A percentile compares a stretch with the other conserved stretches of the same genome.
Evolutionary conservation across 2,797 vertebrate species (phyloP).

Genomic region (Malacoctenus gilli): DNA sequence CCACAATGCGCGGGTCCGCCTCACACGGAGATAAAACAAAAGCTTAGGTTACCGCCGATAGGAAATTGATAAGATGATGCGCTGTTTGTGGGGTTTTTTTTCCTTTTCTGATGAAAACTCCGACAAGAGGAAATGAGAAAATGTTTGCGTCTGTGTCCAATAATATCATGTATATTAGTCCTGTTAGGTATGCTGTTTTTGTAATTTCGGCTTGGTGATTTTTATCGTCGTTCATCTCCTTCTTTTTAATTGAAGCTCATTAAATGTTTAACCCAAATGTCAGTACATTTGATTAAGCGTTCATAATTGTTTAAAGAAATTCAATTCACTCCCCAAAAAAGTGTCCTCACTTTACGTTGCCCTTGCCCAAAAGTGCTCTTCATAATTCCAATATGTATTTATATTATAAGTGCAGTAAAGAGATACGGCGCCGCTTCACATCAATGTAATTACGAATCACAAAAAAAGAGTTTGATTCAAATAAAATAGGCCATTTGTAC

Average conservation of each 20-base stretch:
- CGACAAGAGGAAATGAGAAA: constrained; percentile 76
- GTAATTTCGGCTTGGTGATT: constrained; percentile 50
- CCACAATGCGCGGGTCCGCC: constrained; percentile 29
- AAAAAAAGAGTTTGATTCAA: constrained; percentile 81
- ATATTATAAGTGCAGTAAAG: constrained; percentile 70
- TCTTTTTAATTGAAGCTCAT: constrained; percentile 70
- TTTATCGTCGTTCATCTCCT: constrained; percentile 56
- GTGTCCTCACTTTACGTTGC: constrained; percentile 59
- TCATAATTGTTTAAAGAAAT: constrained; percentile 67
- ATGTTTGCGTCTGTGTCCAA: constrained; percentile 52
- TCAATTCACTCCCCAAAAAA: constrained; percentile 46
- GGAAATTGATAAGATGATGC: constrained; percentile 66
- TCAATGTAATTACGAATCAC: constrained; percentile 80
- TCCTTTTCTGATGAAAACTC: constrained; percentile 64
- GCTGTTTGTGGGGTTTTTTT: constrained; percentile 52
- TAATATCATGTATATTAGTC: constrained; percentile 48
- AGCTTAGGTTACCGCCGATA: constrained; percentile 69
- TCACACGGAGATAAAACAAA: constrained; percentile 73
- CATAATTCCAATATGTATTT: constrained; percentile 73
- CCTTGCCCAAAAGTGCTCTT: constrained; percentile 54
- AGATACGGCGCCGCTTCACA: constrained; percentile 71
- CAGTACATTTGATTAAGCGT: constrained; percentile 59
- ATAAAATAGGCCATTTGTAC: constrained; percentile 85
- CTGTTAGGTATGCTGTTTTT: constrained; percentile 49
- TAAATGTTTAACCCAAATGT: constrained; percentile 73